Evolutionary conservation across 2,888 invertebrate genomes (phyloP).

Genomic region (Blastobasis adustella): DNA sequence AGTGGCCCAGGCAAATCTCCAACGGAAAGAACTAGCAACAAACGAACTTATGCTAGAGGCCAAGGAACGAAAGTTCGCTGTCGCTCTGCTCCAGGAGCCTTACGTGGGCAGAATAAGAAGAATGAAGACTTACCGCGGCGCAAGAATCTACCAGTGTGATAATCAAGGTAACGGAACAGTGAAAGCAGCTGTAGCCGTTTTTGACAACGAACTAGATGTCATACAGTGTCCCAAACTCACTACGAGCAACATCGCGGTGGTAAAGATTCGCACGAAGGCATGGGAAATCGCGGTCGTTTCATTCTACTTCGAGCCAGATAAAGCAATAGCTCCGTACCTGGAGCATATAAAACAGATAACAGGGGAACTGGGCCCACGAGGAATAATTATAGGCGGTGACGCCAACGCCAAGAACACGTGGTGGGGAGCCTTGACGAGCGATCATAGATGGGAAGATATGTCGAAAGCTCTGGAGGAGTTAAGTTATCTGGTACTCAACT

Average conservation of each 20-base stretch:
- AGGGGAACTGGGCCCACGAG: too few relatives aligned
- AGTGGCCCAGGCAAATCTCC: background rate
- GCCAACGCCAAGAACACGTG: conserved; percentile 14
- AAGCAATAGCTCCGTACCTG: conserved; percentile 7
- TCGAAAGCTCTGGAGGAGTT: conserved; percentile 7
- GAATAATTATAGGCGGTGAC: conserved; percentile 12
- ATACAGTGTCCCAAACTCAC: conserved; percentile 8
- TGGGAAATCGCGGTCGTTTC: conserved; percentile 12
- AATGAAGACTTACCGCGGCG: background rate
- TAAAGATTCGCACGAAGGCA: conserved; percentile 6
- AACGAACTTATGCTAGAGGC: background rate
- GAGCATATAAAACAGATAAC: conserved; percentile 2
- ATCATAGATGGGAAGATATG: conserved; percentile 14
- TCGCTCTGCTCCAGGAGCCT: too few relatives aligned
- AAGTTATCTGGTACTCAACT: conserved; percentile 17
- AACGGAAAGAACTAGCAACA: background rate
- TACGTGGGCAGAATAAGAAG: background rate
- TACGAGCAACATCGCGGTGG: conserved; percentile 13
- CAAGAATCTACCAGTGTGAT: conserved; percentile 5
- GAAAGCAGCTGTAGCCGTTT: conserved; percentile 11
- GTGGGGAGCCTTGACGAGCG: conserved; percentile 10
- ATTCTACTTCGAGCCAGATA: conserved; percentile 13
- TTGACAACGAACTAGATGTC: background rate
- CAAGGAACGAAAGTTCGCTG: too few relatives aligned
- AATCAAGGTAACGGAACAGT: conserved; percentile 3